A percentile compares a stretch with the other conserved stretches of the same genome.
Conservation (phyloP, 2,113 vertebrate genomes). For the Elachura formosa region DNA sequence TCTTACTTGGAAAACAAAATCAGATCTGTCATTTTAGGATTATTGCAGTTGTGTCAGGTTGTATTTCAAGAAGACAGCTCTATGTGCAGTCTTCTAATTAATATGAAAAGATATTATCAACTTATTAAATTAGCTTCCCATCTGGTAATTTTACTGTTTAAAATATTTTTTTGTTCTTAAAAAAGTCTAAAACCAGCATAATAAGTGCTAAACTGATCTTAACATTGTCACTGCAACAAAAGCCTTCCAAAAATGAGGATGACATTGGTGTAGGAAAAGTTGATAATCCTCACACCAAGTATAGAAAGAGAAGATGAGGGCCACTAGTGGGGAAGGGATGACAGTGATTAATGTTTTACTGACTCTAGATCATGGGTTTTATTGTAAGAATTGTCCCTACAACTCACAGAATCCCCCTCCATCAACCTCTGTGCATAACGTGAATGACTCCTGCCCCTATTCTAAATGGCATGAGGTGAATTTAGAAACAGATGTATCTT, state of each 20-base stretch:
- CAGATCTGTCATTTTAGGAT: conserved; percentile 28
- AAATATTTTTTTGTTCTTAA: conserved; percentile 18
- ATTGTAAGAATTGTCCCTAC: neutral
- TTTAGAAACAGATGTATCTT: neutral
- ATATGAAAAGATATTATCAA: conserved; percentile 64
- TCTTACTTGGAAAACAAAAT: conserved; percentile 12
- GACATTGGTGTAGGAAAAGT: neutral
- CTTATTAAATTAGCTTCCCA: conserved; percentile 56
- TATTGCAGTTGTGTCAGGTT: conserved; percentile 43
- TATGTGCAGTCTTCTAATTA: conserved; percentile 51
- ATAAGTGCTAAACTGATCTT: neutral
- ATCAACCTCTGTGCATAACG: accelerated
- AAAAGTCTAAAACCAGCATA: neutral
- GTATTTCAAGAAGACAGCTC: conserved; percentile 42
- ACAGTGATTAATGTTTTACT: neutral
- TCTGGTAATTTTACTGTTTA: conserved; percentile 49
- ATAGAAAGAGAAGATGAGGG: neutral
- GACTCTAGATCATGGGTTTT: neutral
- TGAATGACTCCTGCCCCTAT: neutral
- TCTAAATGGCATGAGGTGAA: neutral
- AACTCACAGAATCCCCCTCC: neutral
- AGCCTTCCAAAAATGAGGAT: neutral
- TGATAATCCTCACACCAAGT: neutral
- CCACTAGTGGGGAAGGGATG: neutral
- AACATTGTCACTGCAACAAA: neutral